phyloP scores from a whole-genome alignment of 2,797 vertebrate species.

The Chlorospingus flavigularis region DNA sequence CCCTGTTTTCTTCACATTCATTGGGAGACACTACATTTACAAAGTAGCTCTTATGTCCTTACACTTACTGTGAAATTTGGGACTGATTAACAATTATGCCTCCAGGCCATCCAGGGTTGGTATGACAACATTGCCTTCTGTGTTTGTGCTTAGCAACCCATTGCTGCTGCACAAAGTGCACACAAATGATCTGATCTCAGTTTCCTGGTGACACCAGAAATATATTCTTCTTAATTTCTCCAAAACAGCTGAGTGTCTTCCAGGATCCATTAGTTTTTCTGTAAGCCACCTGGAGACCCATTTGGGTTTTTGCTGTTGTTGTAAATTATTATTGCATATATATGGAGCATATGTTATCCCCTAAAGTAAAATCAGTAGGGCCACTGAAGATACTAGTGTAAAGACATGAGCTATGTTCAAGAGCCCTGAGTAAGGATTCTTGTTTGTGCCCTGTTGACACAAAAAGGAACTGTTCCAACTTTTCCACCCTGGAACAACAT shows the following conservation, averaged over 20 bases:
- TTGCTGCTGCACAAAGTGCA: not conserved
- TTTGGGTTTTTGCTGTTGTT: not conserved
- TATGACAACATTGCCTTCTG: not conserved
- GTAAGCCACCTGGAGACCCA: not conserved
- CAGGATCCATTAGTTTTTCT: not conserved
- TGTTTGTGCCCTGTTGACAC: conserved; percentile 12
- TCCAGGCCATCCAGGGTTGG: not conserved
- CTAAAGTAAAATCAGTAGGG: not conserved
- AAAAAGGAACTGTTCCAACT: not conserved
- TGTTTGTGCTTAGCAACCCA: not conserved
- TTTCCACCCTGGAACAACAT: not conserved
- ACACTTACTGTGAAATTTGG: not conserved
- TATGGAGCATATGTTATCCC: not conserved
- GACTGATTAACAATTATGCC: not conserved
- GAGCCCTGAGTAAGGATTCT: not conserved
- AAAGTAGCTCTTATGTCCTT: not conserved
- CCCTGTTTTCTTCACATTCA: not conserved
- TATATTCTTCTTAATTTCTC: not conserved
- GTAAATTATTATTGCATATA: not conserved
- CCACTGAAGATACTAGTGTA: not conserved
- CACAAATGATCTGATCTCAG: not conserved
- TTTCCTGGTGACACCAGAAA: not conserved
- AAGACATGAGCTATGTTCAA: not conserved
- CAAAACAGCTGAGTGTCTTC: not conserved
- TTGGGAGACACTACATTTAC: not conserved